Conservation (phyloP, 2,797 vertebrate genomes). For the Phataginus tricuspis region DNA sequence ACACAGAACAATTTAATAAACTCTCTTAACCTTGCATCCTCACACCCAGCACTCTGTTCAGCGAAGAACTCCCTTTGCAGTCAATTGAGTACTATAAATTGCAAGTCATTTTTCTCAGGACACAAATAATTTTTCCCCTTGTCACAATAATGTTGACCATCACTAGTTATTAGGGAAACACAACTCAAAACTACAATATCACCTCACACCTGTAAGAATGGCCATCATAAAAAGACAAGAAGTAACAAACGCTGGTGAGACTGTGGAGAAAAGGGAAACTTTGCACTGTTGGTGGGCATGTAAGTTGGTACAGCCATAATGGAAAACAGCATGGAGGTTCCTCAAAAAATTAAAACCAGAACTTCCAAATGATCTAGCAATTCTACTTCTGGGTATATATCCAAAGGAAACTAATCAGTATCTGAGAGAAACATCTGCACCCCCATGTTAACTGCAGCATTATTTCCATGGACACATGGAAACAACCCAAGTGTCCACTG, state of each 20-base stretch:
- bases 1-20: neutral
- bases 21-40: neutral
- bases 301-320: neutral
- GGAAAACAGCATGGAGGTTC: neutral
- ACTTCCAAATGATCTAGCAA: neutral
- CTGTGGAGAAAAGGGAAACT: neutral
- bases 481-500: neutral
- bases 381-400: neutral
- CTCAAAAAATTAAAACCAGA: neutral
- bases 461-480: neutral
- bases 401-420: neutral
- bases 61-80: conserved; percentile 34
- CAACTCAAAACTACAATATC: neutral
- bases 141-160: neutral
- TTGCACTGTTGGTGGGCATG: neutral
- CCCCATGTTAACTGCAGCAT: neutral
- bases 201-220: neutral
- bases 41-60: neutral
- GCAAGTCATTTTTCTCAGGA: conserved; percentile 37
- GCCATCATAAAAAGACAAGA: neutral
- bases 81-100: conserved; percentile 14
- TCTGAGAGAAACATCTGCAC: neutral
- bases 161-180: neutral
- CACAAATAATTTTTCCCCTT: conserved; percentile 22
- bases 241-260: neutral